Evolutionary conservation across 1,140 invertebrate genomes (phyloP), one percentile per base, ranked within the genome.

Genomic region (Pogonus chalceus): DNA sequence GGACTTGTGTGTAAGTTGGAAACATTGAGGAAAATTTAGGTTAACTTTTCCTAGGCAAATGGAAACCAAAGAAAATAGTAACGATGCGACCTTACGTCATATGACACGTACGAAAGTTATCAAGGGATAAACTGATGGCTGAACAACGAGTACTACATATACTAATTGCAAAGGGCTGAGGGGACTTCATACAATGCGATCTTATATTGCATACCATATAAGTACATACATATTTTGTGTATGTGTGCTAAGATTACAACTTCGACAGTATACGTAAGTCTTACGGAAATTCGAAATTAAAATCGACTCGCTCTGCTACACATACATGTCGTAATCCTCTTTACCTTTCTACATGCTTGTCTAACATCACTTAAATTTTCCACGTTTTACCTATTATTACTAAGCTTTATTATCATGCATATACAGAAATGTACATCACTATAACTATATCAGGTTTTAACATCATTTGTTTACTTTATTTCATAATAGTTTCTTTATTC

Each of bases 251-350:
- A 43, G 37, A 43, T 43, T 43, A 43, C 37, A 18, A 10, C 37
- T n/a, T n/a, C n/a, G n/a, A n/a, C n/a, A n/a, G n/a, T n/a, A n/a
- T 16, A 18, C 4, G 18, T 16, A 43, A 7, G 37, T 43, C 37
- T 43, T 43, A 43, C 37, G 37, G 37, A 43, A 43, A 43, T 43
- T 18, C 37, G 37, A 43, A 43, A 43, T 43, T 43, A 43, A 43
- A 43, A 43, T 43, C 37, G 37, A 43, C 37, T 16, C 37, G 4
- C 7, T 7, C 7, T 7, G 26, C 26, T 31, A 14, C 26, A 31
- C 26, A 7, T 7, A 14, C 26, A 7, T 4, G 7, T 7, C 37
- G 18, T 43, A 43, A 43, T 43, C 37, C 18, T 43, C 37, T 43
- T 43, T 43, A 18, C 37, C 18, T 9, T 31, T n/a, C n/a, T n/a